These are phyloP conservation scores for Euplagia quadripunctaria DNA, from an alignment of 2,888 invertebrate genomes.

Conservation along the genomic window DNA sequence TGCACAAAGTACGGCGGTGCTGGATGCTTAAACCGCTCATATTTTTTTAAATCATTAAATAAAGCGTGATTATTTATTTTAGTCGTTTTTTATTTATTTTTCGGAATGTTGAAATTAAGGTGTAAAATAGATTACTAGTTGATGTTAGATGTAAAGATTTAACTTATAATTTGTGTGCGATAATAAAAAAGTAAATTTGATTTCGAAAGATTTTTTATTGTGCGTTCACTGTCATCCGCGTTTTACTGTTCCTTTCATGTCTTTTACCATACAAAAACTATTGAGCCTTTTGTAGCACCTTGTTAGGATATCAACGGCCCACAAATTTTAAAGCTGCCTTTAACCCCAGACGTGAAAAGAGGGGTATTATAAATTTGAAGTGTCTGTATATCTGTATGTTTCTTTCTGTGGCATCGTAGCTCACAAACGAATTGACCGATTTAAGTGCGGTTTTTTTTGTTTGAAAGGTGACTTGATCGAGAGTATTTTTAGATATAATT, in stretches of 20 bases:
- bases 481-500: no score
- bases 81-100: conserved; percentile 37
- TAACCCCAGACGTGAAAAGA: no score
- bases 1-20: conserved; percentile 61
- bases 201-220: conserved; percentile 29
- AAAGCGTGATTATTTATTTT: conserved; percentile 46
- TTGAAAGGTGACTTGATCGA: no score
- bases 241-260: not conserved
- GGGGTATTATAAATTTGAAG: no score
- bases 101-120: conserved; percentile 25
- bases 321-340: no score
- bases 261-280: not conserved
- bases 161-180: conserved; percentile 67
- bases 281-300: no score
- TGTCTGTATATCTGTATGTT: no score
- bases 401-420: no score
- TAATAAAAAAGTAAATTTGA: conserved; percentile 63
- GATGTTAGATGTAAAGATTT: conserved; percentile 68
- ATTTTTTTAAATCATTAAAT: conserved; percentile 48
- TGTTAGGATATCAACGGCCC: no score
- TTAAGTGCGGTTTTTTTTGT: no score
- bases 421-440: no score
- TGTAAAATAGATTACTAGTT: conserved; percentile 60
- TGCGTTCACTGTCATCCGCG: not conserved
- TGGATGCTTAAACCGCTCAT: conserved; percentile 52